Evolutionary conservation across 2,888 invertebrate species (phyloP).

Genomic region (Tupiocoris notatus): DNA sequence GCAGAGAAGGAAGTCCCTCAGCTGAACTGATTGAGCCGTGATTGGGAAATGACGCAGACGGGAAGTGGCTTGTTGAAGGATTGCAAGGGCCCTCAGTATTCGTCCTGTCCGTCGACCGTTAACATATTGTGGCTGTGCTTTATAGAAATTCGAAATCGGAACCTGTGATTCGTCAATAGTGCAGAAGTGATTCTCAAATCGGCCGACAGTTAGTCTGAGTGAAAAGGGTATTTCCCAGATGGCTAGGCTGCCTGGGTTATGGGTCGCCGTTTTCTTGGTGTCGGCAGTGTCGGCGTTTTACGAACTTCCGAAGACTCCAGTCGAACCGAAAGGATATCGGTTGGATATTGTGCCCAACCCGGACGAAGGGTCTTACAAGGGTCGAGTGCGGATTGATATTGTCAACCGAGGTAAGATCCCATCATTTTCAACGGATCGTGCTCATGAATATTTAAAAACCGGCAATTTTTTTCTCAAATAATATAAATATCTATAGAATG

Average conservation of each 20-base stretch:
- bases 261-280: constrained; percentile 13
- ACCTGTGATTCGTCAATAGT: background rate
- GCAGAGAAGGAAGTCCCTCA: too few relatives aligned
- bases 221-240: too few relatives aligned
- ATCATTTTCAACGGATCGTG: too few relatives aligned
- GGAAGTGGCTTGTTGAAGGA: constrained; percentile 20
- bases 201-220: background rate
- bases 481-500: too few relatives aligned
- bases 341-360: constrained; percentile 67
- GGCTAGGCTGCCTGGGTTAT: background rate
- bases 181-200: background rate
- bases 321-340: constrained; percentile 64
- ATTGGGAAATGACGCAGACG: constrained; percentile 1
- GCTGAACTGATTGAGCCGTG: background rate
- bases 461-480: too few relatives aligned
- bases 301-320: constrained; percentile 40
- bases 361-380: constrained; percentile 65
- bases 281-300: constrained; percentile 37
- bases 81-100: constrained; percentile 23
- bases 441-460: too few relatives aligned
- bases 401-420: constrained; percentile 46
- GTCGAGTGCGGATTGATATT: constrained; percentile 67
- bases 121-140: background rate
- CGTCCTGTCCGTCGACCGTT: background rate
- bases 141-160: background rate